A percentile compares a stretch with the other conserved stretches of the same genome.
Conservation (phyloP, 2,113 vertebrate genomes). For the Synodontis membranacea region DNA sequence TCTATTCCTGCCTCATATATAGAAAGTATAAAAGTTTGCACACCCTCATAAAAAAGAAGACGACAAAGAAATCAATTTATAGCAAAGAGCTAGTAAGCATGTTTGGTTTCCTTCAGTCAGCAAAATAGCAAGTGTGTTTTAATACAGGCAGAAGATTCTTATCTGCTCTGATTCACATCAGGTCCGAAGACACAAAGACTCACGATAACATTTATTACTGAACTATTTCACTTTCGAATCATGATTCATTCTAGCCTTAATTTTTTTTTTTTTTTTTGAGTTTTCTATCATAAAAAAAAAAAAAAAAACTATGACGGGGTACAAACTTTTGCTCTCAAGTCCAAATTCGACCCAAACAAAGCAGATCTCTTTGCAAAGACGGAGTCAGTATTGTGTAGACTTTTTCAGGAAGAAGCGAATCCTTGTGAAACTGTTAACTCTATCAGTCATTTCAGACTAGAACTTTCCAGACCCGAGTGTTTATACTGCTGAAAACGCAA, state of each 20-base stretch:
- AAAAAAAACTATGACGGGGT: neutral
- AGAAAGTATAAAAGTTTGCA: neutral
- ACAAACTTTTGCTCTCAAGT: neutral
- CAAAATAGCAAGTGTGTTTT: neutral
- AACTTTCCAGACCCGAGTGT: too few species aligned
- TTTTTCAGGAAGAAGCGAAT: neutral
- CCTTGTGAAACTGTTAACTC: too few species aligned
- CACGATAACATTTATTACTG: neutral
- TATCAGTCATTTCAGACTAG: too few species aligned
- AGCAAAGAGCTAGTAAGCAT: too few species aligned
- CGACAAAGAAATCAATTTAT: neutral
- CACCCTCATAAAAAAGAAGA: neutral
- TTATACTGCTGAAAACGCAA: too few species aligned
- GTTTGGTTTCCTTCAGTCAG: neutral
- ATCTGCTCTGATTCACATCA: neutral
- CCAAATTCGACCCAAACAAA: neutral
- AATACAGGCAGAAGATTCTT: too few species aligned
- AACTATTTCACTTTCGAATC: neutral
- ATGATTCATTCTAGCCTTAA: neutral
- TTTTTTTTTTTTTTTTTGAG: neutral
- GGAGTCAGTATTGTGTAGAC: neutral
- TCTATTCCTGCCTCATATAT: neutral
- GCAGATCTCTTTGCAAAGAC: neutral
- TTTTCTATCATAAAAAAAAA: neutral
- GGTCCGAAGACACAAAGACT: neutral